phyloP scores from a whole-genome alignment of 2,113 vertebrate genomes.

The Apus apus region DNA sequence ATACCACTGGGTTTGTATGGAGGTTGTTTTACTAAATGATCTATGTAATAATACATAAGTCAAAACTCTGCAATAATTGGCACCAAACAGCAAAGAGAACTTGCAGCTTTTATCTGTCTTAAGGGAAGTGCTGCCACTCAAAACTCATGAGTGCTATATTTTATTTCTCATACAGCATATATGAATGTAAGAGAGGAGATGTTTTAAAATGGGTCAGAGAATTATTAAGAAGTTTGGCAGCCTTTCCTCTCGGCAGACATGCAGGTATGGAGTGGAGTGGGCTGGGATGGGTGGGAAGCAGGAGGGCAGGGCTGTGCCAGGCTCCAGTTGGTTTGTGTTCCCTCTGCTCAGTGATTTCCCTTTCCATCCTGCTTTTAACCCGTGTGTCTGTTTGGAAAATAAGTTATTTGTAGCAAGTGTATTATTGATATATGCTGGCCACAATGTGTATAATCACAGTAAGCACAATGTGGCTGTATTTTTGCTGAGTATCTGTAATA shows the following conservation, averaged over 20 bases:
- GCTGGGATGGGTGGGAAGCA: not conserved
- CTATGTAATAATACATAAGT: slow-evolving; percentile 62
- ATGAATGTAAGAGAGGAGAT: slow-evolving; percentile 25
- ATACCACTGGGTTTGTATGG: not conserved
- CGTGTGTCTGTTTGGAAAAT: slow-evolving; percentile 14
- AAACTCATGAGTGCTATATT: not conserved
- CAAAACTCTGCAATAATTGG: slow-evolving; percentile 48
- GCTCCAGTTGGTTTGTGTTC: not conserved
- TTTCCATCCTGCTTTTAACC: slow-evolving; percentile 4
- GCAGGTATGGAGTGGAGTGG: not conserved
- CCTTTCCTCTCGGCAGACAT: not conserved
- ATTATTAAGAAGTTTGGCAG: slow-evolving; percentile 28
- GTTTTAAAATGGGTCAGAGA: slow-evolving; percentile 48
- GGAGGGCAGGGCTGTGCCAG: not conserved
- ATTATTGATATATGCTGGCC: not conserved
- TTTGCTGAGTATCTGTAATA: slow-evolving; percentile 19
- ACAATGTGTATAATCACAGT: slow-evolving; percentile 3
- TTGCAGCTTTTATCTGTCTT: slow-evolving; percentile 56
- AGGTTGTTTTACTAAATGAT: slow-evolving; percentile 66
- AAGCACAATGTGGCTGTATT: not conserved
- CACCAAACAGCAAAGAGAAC: slow-evolving; percentile 54
- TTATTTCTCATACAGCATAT: slow-evolving; percentile 58
- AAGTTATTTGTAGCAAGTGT: not conserved
- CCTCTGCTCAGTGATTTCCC: not conserved
- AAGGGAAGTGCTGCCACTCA: slow-evolving; percentile 57